Percentiles rank a stretch among this genome's conserved stretches.
Conservation (phyloP, 2,797 vertebrate genomes). For the Sebastes diploproa region DNA sequence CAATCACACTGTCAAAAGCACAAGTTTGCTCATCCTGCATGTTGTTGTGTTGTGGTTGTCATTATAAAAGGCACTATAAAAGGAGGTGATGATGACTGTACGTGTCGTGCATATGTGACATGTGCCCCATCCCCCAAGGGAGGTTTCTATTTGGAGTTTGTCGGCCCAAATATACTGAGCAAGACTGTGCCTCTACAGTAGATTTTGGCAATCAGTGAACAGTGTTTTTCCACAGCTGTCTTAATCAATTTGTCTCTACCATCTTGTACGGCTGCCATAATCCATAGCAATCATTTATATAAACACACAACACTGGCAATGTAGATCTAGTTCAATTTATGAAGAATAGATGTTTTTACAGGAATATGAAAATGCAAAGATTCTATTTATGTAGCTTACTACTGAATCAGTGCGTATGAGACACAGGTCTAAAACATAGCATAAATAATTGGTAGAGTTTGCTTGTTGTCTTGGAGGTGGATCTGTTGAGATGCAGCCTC, state of each 20-base stretch:
- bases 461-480: not conserved
- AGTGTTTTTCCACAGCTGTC: conserved; percentile 62
- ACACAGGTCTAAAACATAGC: not conserved
- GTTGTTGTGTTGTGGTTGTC: conserved; percentile 35
- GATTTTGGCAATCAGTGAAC: conserved; percentile 50
- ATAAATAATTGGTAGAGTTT: not conserved
- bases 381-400: not conserved
- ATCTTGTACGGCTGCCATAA: conserved; percentile 12
- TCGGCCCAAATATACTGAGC: conserved; percentile 49
- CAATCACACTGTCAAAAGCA: conserved; percentile 4
- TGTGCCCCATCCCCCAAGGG: conserved; percentile 18
- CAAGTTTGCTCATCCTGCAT: conserved; percentile 4
- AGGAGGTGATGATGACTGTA: conserved; percentile 11
- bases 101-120: conserved; percentile 39
- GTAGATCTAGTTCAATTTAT: not conserved
- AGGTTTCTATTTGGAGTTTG: conserved; percentile 60
- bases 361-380: not conserved
- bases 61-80: conserved; percentile 17
- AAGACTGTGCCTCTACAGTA: conserved; percentile 42
- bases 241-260: conserved; percentile 52
- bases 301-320: conserved; percentile 24
- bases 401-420: not conserved
- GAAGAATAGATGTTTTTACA: not conserved
- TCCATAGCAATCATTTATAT: conserved; percentile 38
- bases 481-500: not conserved